A percentile compares a stretch with the other conserved stretches of the same genome.
These are phyloP conservation scores for Phocoena phocoena DNA, from an alignment of 2,113 vertebrate genomes.

Conservation along the genomic window DNA sequence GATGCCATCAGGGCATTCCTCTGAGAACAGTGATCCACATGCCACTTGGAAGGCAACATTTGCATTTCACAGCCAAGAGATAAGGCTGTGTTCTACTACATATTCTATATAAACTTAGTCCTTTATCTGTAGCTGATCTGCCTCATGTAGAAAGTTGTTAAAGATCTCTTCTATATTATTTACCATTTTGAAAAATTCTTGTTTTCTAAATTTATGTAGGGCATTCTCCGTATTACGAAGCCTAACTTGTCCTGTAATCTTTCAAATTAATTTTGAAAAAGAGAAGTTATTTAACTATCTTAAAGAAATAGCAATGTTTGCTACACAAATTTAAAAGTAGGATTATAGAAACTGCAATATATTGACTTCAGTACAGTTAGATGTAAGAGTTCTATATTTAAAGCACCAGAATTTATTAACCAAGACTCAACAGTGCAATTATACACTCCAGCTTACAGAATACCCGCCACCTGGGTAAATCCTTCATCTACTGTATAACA, in stretches of 20 bases:
- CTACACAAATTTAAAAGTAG: slow-evolving; percentile 7
- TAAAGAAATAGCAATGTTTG: neutral
- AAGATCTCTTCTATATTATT: neutral
- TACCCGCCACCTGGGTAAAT: neutral
- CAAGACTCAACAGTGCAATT: neutral
- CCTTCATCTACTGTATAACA: neutral
- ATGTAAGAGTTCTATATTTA: slow-evolving; percentile 49
- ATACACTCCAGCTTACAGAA: neutral
- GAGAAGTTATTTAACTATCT: neutral
- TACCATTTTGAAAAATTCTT: neutral
- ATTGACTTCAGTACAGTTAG: slow-evolving; percentile 1
- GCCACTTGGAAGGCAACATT: neutral
- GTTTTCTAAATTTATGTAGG: slow-evolving; percentile 9
- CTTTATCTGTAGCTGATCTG: slow-evolving; percentile 19
- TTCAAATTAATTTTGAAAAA: slow-evolving; percentile 45
- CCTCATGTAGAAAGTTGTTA: neutral
- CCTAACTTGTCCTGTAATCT: neutral
- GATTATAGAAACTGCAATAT: slow-evolving; percentile 44
- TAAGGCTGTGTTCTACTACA: neutral
- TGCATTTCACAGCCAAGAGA: slow-evolving; percentile 16
- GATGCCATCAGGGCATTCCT: neutral
- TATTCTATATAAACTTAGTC: neutral
- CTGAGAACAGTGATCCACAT: neutral
- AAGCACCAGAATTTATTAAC: slow-evolving; percentile 42
- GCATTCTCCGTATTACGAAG: neutral